Evolutionary conservation across 2,113 vertebrate genomes (phyloP), one percentile per base, ranked within the genome.

Genomic region (Prolemur simus): DNA sequence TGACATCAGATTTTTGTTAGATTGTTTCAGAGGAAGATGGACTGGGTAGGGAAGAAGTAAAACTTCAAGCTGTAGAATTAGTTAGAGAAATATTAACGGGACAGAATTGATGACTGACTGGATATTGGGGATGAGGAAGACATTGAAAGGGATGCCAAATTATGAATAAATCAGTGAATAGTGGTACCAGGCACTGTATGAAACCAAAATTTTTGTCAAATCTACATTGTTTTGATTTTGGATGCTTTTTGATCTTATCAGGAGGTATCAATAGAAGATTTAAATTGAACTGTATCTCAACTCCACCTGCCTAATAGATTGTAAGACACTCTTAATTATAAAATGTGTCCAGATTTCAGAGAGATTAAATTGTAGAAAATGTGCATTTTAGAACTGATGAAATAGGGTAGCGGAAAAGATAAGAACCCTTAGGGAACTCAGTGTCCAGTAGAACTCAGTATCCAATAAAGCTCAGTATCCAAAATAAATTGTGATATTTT

Each of bases 321-420:
- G 5, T 49, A 60, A 95, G 71, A 78, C 73, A 47, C 58, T 94
- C 78, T 68, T 76, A 89, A 91, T 60, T 91, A 20, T 69, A 85
- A 84, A 56, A 66, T 83, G 32, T 14, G 45, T 84, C 39, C 63
- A 90, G 42, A 84, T 85, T 58, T 90, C 71, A 10, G 10, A 60
- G 71, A 20, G 60, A 27, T 77, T 80, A 86, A 52, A 45, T 71
- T 91, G 42, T 80, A 54, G 68, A 85, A 91, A 78, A 9, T 68
- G 52, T 71, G 52, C 21, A 71, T 52, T 85, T 80, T 86, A 95
- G 63, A 95, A 42, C 49, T 91, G n/a, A 69, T 78, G 87, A 78
- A 85, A 71, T 86, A 78, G 81, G 20, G 5, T 37, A 21, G 14
- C 39, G n/a, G 87, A 76, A 82, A 77, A 82, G 64, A 80, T 42